phyloP scores from a whole-genome alignment of 2,888 invertebrate species.

The Rhyacophila evoluta region DNA sequence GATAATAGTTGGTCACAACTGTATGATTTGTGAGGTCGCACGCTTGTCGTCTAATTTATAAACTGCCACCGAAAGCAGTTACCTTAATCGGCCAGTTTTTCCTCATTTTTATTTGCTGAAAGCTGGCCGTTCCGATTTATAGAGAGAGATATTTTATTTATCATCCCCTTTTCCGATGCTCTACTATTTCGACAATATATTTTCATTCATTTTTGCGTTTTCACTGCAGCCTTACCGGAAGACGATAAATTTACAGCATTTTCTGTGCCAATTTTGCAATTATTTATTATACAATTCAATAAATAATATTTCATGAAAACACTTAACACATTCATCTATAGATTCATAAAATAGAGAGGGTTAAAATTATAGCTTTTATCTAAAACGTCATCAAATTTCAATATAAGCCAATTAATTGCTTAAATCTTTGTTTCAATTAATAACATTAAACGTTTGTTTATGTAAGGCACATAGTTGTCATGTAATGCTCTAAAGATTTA shows the following conservation, averaged over 20 bases:
- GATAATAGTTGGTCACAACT: too few species aligned
- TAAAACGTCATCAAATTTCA: too few species aligned
- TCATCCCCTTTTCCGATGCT: not conserved
- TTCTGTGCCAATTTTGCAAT: not conserved
- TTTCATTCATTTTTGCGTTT: not conserved
- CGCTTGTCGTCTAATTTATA: not conserved
- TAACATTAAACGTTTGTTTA: too few species aligned
- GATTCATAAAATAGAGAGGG: too few species aligned
- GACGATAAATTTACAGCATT: not conserved
- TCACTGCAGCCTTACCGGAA: not conserved
- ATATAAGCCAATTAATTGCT: too few species aligned
- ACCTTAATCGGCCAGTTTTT: not conserved
- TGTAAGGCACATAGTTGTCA: too few species aligned
- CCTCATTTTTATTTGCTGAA: not conserved
- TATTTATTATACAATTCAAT: too few species aligned
- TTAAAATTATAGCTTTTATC: too few species aligned
- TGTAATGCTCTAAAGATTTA: too few species aligned
- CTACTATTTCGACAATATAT: not conserved
- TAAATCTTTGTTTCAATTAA: too few species aligned
- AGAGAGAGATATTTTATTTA: not conserved
- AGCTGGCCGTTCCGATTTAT: not conserved
- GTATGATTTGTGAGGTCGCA: not conserved
- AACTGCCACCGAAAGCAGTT: conserved; percentile 12
- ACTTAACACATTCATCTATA: too few species aligned
- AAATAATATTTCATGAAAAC: too few species aligned